Conservation (phyloP, 2,888 invertebrate species). For the Melolontha melolontha region DNA sequence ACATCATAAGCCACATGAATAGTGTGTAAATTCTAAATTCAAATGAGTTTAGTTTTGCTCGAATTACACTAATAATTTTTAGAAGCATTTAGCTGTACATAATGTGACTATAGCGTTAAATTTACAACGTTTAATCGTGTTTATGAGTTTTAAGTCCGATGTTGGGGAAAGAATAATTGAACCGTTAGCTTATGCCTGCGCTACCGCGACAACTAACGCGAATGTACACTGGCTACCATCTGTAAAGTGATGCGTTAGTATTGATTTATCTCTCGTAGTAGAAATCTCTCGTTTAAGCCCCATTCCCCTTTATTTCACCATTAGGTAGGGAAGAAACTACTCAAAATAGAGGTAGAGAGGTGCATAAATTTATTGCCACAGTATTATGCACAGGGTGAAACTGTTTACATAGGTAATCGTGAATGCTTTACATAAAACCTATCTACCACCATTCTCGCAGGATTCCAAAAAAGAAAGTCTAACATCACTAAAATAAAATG, state of each 20-base stretch:
- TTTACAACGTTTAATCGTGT: constrained; percentile 34
- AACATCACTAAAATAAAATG: constrained; percentile 29
- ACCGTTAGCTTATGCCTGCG: constrained; percentile 33
- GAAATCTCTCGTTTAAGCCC: constrained; percentile 29
- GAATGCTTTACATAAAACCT: constrained; percentile 29
- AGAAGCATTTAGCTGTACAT: constrained; percentile 15
- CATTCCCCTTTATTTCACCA: constrained; percentile 27
- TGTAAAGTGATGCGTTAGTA: constrained; percentile 36
- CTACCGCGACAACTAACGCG: constrained; percentile 33
- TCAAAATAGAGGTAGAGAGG: constrained; percentile 33
- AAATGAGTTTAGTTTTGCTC: not conserved
- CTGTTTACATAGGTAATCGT: constrained; percentile 37
- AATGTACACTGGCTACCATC: constrained; percentile 37
- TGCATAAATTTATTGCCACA: constrained; percentile 33
- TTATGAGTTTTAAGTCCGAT: constrained; percentile 34
- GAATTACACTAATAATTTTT: constrained; percentile 29
- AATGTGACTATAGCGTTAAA: constrained; percentile 27
- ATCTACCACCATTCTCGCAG: constrained; percentile 14
- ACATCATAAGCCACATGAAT: too few relatives aligned
- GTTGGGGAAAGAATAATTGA: constrained; percentile 36
- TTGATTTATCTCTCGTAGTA: constrained; percentile 35
- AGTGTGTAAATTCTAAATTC: not conserved
- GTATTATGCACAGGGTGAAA: constrained; percentile 30
- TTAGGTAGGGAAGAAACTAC: constrained; percentile 36
- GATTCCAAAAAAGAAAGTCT: constrained; percentile 21